Percentiles rank a stretch among this genome's conserved stretches.
phyloP scores from a whole-genome alignment of 2,797 vertebrate genomes.

The Botia kubotai region DNA sequence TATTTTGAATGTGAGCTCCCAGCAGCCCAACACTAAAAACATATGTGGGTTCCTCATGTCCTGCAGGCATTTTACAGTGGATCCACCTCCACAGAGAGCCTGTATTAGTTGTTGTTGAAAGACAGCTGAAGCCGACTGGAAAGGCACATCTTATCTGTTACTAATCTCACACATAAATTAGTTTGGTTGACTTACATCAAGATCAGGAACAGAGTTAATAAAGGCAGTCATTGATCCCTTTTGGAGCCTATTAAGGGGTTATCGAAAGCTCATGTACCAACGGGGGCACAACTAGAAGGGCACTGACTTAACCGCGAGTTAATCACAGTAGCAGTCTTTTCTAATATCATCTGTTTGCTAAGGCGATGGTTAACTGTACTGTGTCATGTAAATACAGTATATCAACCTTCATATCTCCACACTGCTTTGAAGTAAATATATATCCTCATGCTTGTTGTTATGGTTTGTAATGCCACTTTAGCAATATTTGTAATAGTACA shows the following conservation, averaged over 20 bases:
- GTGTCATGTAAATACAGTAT: background rate
- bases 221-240: constrained; percentile 9
- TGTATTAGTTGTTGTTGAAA: no score
- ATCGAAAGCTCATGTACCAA: background rate
- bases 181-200: no score
- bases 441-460: background rate
- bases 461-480: background rate
- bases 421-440: no score
- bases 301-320: no score
- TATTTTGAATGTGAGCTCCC: constrained; percentile 39
- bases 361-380: background rate
- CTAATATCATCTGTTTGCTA: background rate
- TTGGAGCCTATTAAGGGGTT: background rate
- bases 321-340: background rate
- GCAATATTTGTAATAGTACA: background rate
- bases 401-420: background rate
- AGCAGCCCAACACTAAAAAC: background rate
- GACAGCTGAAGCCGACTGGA: no score
- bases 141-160: no score
- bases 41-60: constrained; percentile 33
- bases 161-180: no score
- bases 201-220: background rate
- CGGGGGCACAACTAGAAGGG: background rate
- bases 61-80: background rate
- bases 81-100: background rate